Conservation (phyloP, 2,113 vertebrate genomes). For the Hymenochirus boettgeri region DNA sequence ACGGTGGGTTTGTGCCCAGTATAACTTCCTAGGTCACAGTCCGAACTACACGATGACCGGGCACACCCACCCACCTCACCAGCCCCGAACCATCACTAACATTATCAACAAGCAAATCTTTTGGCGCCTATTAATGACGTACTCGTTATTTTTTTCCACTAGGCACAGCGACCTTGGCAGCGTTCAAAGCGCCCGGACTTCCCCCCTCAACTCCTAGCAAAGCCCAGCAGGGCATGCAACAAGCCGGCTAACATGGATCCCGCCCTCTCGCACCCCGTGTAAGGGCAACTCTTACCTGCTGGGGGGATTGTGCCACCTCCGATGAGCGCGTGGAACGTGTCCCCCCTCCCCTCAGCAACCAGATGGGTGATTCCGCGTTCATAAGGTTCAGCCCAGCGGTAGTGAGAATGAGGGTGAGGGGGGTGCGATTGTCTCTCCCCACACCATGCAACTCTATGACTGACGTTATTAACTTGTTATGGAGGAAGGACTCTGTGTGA, state of each 20-base stretch:
- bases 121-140: slow-evolving; percentile 99
- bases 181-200: slow-evolving; percentile 62
- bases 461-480: slow-evolving; percentile 65
- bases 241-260: slow-evolving; percentile 37
- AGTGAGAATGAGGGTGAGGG: slow-evolving; percentile 44
- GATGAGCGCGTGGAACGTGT: slow-evolving; percentile 3
- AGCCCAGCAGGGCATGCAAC: slow-evolving; percentile 59
- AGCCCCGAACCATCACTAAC: slow-evolving; percentile 43
- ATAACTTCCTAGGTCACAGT: no score
- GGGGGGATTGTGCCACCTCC: slow-evolving; percentile 17
- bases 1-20: no score
- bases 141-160: slow-evolving; percentile 81
- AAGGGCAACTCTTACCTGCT: slow-evolving; percentile 11
- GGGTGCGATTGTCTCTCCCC: slow-evolving; percentile 57
- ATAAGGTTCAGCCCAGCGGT: slow-evolving; percentile 45
- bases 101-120: slow-evolving; percentile 70
- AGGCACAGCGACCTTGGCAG: slow-evolving; percentile 76
- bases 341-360: slow-evolving; percentile 35
- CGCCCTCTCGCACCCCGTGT: slow-evolving; percentile 41
- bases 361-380: slow-evolving; percentile 4
- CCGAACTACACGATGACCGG: neutral
- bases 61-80: neutral
- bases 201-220: slow-evolving; percentile 55
- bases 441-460: slow-evolving; percentile 62
- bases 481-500: slow-evolving; percentile 67